Conservation (phyloP, 2,797 vertebrate species). For the Sebastes matsubarae region DNA sequence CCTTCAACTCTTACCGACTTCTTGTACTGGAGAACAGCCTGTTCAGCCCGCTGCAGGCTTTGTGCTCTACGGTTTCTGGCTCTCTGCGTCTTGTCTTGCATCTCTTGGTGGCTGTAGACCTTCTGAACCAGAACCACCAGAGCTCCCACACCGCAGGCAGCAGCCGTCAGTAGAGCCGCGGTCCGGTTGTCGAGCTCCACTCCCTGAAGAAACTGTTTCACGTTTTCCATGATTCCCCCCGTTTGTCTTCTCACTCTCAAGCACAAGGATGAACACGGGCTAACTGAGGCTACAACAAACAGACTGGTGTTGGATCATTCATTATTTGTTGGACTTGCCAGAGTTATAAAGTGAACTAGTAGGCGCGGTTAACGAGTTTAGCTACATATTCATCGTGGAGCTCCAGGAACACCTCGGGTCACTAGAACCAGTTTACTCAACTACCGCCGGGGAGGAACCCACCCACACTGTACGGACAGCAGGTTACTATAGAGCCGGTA, state of each 20-base stretch:
- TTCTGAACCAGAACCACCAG: constrained; percentile 33
- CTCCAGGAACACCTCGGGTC: neutral
- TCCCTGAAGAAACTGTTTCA: neutral
- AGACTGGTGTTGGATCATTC: rapidly evolving
- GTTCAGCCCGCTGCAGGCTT: constrained; percentile 52
- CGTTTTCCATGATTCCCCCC: neutral
- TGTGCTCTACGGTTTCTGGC: constrained; percentile 42
- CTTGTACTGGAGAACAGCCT: constrained; percentile 69
- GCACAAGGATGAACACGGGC: rapidly evolving
- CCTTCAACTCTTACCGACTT: constrained; percentile 74
- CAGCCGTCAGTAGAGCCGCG: neutral
- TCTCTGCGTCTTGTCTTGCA: constrained; percentile 43
- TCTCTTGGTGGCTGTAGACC: neutral
- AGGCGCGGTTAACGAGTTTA: neutral
- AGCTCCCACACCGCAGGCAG: constrained; percentile 23
- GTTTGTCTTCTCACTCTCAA: too few species aligned
- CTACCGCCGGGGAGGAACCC: too few species aligned
- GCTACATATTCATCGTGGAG: too few species aligned
- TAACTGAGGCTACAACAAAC: neutral
- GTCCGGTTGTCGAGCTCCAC: neutral
- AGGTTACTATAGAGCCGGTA: too few species aligned
- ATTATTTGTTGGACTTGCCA: rapidly evolving
- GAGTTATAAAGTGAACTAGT: neutral
- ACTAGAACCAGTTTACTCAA: too few species aligned
- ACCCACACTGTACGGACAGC: too few species aligned